A percentile compares a stretch with the other conserved stretches of the same genome.
phyloP scores from a whole-genome alignment of 1,140 invertebrate genomes.

The Megathymus violae region DNA sequence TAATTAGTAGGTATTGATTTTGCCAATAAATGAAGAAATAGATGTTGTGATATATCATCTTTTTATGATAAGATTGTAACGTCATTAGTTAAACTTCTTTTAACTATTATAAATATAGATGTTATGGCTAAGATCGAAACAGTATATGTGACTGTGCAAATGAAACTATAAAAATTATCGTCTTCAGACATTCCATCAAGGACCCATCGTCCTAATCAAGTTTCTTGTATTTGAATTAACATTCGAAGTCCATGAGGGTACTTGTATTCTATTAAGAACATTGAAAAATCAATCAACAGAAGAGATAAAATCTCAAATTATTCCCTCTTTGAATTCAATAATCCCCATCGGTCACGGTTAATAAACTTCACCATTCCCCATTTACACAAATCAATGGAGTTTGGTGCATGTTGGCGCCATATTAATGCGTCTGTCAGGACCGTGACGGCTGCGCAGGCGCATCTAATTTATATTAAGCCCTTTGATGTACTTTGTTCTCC shows the following conservation, averaged over 20 bases:
- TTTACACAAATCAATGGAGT: slow-evolving; percentile 40
- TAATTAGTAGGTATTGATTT: no score
- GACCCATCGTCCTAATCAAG: no score
- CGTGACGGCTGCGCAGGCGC: slow-evolving; percentile 49
- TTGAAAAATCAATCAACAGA: neutral
- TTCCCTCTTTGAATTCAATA: slow-evolving; percentile 40
- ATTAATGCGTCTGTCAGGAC: slow-evolving; percentile 49
- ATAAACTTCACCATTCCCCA: slow-evolving; percentile 37
- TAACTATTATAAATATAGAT: no score
- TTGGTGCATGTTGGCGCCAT: slow-evolving; percentile 49
- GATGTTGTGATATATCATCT: no score
- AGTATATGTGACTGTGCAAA: no score
- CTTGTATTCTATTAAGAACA: neutral
- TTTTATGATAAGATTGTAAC: no score
- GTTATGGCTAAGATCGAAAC: no score
- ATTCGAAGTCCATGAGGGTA: neutral
- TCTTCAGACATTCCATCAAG: no score
- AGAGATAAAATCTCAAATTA: slow-evolving; percentile 25
- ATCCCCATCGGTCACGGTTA: slow-evolving; percentile 50
- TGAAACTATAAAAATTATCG: no score
- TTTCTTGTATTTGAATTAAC: no score
- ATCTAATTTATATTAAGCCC: slow-evolving; percentile 51
- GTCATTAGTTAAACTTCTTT: no score
- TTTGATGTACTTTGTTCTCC: slow-evolving; percentile 56
- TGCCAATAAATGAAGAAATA: no score